Conservation (phyloP, 1,140 invertebrate species). For the Yoshiicerus persimilis region DNA sequence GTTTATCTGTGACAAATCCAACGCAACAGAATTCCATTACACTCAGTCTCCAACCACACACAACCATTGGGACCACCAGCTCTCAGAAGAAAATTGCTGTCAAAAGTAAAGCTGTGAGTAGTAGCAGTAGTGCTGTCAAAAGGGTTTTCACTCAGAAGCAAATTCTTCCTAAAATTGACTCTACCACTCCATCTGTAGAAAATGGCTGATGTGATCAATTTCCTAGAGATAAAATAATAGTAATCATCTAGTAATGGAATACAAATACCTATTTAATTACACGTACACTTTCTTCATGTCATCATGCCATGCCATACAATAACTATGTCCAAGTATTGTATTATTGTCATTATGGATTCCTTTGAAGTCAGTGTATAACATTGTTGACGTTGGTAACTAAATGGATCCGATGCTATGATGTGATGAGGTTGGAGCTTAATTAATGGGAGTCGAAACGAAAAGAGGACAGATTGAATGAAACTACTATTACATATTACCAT, state of each 20-base stretch:
- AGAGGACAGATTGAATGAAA: background rate
- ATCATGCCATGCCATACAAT: background rate
- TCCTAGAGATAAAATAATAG: background rate
- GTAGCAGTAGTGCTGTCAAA: constrained; percentile 42
- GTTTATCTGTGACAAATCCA: constrained; percentile 29
- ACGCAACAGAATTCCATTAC: constrained; percentile 19
- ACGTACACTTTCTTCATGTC: background rate
- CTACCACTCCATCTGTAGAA: constrained; percentile 47
- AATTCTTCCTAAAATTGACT: constrained; percentile 49
- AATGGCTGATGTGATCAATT: constrained; percentile 25
- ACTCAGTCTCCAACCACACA: constrained; percentile 22
- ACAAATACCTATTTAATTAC: background rate
- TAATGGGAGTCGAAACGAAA: background rate
- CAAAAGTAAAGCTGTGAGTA: constrained; percentile 46
- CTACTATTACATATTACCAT: background rate
- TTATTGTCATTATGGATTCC: background rate
- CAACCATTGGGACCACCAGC: constrained; percentile 26
- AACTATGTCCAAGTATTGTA: background rate
- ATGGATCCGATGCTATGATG: background rate
- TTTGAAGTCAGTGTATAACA: background rate
- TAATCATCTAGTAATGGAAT: background rate
- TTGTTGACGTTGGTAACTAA: background rate
- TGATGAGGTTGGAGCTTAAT: constrained; percentile 10
- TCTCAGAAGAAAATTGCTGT: constrained; percentile 34
- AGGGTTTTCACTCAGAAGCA: constrained; percentile 47